Conservation (phyloP, 2,888 invertebrate species). For the Noctua janthe region DNA sequence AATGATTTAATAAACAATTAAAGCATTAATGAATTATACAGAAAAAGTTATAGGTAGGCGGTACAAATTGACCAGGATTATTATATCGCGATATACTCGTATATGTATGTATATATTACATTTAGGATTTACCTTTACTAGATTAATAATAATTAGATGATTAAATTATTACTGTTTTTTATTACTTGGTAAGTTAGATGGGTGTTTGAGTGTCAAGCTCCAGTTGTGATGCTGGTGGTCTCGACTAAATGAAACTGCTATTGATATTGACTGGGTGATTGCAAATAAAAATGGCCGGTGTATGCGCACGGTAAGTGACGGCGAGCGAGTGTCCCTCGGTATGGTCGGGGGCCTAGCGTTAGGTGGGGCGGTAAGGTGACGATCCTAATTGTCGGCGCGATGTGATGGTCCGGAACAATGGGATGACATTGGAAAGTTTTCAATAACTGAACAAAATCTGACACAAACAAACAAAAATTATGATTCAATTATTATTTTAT, state of each 20-base stretch:
- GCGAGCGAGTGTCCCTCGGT: too few species aligned
- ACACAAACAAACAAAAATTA: conserved; percentile 24
- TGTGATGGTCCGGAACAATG: neutral
- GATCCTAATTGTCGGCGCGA: too few species aligned
- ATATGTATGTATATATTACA: too few species aligned
- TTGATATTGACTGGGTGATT: too few species aligned
- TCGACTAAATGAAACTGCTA: too few species aligned
- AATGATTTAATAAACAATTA: neutral
- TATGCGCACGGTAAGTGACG: too few species aligned
- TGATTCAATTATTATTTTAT: neutral
- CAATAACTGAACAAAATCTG: neutral
- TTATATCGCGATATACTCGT: neutral
- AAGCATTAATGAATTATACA: neutral
- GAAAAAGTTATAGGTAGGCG: neutral
- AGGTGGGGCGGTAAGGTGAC: too few species aligned
- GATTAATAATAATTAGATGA: neutral
- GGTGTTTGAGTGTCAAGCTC: too few species aligned
- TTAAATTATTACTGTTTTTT: neutral
- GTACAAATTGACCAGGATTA: neutral
- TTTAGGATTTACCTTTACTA: neutral
- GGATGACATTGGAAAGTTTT: neutral
- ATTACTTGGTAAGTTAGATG: too few species aligned
- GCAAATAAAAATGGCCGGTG: too few species aligned
- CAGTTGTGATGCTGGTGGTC: too few species aligned
- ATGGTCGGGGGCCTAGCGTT: too few species aligned